Percentiles rank a stretch among this genome's conserved stretches.
These are phyloP conservation scores for Bergia sp. DNA, from an alignment of 92 coral and sea anemone species.

Conservation along the genomic window DNA sequence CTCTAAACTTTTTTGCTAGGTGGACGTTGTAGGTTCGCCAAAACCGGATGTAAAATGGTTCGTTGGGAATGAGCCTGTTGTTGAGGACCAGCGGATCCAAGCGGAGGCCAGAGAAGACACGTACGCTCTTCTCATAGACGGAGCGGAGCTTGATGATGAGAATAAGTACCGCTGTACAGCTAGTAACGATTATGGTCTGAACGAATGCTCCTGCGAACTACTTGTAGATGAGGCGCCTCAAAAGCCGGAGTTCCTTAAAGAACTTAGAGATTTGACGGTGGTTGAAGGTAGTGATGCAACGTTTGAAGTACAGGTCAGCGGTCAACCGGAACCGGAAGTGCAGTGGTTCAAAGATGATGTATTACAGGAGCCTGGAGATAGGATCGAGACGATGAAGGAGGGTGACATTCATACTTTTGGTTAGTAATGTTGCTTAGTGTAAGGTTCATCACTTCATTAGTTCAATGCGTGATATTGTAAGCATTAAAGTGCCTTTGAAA, in stretches of 20 bases:
- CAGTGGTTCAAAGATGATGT: constrained; percentile 83
- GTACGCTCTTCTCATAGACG: constrained; percentile 67
- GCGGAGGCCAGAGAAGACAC: constrained; percentile 59
- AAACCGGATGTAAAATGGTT: constrained; percentile 84
- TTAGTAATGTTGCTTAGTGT: background rate
- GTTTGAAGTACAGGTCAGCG: constrained; percentile 78
- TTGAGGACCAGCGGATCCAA: constrained; percentile 65
- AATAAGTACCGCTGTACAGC: constrained; percentile 86
- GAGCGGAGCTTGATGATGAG: constrained; percentile 81
- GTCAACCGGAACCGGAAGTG: constrained; percentile 80
- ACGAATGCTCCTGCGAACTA: constrained; percentile 71
- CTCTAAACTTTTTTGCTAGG: background rate
- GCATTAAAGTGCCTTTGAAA: no score
- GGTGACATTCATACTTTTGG: constrained; percentile 53
- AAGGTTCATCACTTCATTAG: background rate
- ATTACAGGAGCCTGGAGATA: constrained; percentile 62
- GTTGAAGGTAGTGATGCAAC: constrained; percentile 64
- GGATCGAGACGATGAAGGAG: constrained; percentile 54
- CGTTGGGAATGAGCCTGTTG: constrained; percentile 76
- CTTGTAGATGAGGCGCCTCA: constrained; percentile 77
- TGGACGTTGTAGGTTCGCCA: constrained; percentile 73
- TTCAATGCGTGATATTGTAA: no score
- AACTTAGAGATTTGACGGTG: constrained; percentile 58
- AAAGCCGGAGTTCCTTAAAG: constrained; percentile 78
- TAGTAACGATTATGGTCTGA: constrained; percentile 66